Percentiles rank a stretch among this genome's conserved stretches.
These are phyloP conservation scores for Rhynchomys soricoides DNA, from an alignment of 2,113 vertebrate genomes.

Conservation along the genomic window DNA sequence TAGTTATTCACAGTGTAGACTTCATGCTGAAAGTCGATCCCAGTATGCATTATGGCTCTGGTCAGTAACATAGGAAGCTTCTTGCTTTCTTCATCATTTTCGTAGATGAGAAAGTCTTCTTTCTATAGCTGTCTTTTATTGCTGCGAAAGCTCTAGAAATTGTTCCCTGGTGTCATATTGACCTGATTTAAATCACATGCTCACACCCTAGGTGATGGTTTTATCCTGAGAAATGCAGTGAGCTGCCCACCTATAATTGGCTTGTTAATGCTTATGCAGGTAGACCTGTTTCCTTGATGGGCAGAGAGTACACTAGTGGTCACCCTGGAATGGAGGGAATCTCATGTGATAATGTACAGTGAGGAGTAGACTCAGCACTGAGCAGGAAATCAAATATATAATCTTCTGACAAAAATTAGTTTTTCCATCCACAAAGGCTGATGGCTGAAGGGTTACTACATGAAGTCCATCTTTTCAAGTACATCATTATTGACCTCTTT, in stretches of 20 bases:
- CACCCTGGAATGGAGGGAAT: not conserved
- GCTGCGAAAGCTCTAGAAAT: not conserved
- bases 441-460: not conserved
- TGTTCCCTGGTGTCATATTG: not conserved
- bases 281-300: not conserved
- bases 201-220: not conserved
- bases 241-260: not conserved
- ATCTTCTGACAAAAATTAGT: not conserved
- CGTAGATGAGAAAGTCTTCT: not conserved
- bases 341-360: not conserved
- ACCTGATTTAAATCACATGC: not conserved
- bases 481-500: not conserved
- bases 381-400: not conserved
- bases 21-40: not conserved
- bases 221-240: not conserved
- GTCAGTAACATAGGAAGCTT: not conserved
- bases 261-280: not conserved
- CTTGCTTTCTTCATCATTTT: slow-evolving; percentile 6
- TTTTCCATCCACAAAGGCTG: not conserved
- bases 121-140: not conserved
- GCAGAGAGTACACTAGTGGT: not conserved
- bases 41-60: not conserved
- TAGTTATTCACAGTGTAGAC: not conserved
- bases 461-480: not conserved
- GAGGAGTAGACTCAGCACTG: not conserved